A percentile compares a stretch with the other conserved stretches of the same genome.
These are phyloP conservation scores for Margarornis squamiger DNA, from an alignment of 2,797 vertebrate genomes.

Conservation along the genomic window DNA sequence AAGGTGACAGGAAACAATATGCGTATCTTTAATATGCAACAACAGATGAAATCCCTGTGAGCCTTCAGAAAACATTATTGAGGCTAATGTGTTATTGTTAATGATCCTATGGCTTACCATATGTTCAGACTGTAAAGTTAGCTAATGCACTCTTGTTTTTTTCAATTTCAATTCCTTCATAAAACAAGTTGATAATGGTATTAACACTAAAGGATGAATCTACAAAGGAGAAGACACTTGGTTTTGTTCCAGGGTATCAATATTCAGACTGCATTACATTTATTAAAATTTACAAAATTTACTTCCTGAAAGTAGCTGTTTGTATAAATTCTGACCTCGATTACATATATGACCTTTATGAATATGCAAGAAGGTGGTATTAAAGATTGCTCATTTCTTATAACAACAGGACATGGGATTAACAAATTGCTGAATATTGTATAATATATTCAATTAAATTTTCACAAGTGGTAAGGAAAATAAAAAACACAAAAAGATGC, in stretches of 20 bases:
- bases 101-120: not conserved
- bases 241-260: not conserved
- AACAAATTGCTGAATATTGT: conserved; percentile 1
- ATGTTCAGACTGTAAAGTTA: conserved; percentile 16
- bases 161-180: not conserved
- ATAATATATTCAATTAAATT: conserved; percentile 35
- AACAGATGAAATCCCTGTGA: conserved; percentile 29
- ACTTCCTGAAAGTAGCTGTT: conserved; percentile 1
- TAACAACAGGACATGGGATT: conserved; percentile 1
- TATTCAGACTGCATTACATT: not conserved
- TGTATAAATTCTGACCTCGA: conserved; percentile 6
- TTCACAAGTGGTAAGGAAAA: conserved; percentile 13
- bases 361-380: not conserved
- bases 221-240: not conserved
- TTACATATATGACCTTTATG: conserved; percentile 23
- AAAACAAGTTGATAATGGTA: not conserved
- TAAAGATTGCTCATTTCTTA: conserved; percentile 38
- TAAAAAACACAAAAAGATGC: not conserved
- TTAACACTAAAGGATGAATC: not conserved
- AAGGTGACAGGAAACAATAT: not conserved
- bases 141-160: not conserved
- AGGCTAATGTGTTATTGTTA: conserved; percentile 33
- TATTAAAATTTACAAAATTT: not conserved
- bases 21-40: not conserved
- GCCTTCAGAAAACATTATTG: conserved; percentile 19